Evolutionary conservation across 2,797 vertebrate genomes (phyloP), one percentile per base, ranked within the genome.

Genomic region (Salmo trutta): DNA sequence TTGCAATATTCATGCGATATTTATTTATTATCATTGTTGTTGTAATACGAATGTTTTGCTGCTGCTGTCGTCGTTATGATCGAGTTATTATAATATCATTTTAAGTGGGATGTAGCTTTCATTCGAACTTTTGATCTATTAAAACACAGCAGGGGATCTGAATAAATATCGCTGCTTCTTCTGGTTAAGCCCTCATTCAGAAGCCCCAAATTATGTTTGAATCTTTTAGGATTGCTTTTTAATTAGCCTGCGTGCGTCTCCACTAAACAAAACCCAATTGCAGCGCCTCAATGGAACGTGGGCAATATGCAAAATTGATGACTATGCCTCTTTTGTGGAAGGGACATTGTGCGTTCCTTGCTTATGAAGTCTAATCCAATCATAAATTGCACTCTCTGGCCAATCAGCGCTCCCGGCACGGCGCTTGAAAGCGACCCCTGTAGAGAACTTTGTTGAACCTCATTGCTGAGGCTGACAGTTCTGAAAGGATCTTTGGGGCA

Each of bases 331-430:
- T 91, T 97, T 97, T 97, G 96, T 96, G 89, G 85, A 81, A 86
- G 66, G 86, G 86, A 93, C 94, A 94, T 96, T 96, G 95, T 96
- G 94, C 86, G 84, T 88, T 86, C 90, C 93, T 93, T 94, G 94
- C 96, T 97, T 96, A 96, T 97, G 95, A 96, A 96, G 96, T 95
- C 96, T 97, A 97, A 98, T 98, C 96, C 96, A 97, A 98, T 98
- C 97, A 96, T 97, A 96, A 97, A 97, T 96, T 96, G 96, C 93
- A 88, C 91, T 90, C 86, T 87, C 87, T 86, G 89, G 93, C 97
- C 97, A 99, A 99, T 98, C 95, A 94, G 95, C 88, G 79, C 75
- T 87, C 93, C 88, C 84, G 83, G 90, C 92, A 88, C 86, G 89
- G 85, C 76, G 90, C 87, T 90, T 96, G 95, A 97, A 96, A 96